Evolutionary conservation across 2,797 vertebrate species (phyloP).

Genomic region (Pipistrellus pipistrellus): DNA sequence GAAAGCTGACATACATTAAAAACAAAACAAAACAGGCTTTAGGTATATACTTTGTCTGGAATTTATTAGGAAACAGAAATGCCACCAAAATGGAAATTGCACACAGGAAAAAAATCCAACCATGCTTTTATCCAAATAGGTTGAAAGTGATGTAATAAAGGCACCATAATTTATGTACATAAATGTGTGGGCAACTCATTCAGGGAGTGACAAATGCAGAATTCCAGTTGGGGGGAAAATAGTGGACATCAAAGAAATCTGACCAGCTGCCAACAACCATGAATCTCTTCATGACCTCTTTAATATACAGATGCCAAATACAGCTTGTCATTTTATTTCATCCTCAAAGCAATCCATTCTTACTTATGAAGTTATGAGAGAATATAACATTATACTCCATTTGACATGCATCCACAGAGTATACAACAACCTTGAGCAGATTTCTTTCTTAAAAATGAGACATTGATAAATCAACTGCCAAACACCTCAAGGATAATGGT

Average conservation of each 20-base stretch:
- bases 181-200: conserved; percentile 80
- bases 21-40: conserved; percentile 79
- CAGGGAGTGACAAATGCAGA: conserved; percentile 83
- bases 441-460: conserved; percentile 69
- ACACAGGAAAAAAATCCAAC: conserved; percentile 77
- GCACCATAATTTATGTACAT: conserved; percentile 86
- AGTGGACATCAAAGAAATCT: conserved; percentile 86
- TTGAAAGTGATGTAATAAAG: conserved; percentile 87
- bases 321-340: conserved; percentile 79
- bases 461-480: conserved; percentile 70
- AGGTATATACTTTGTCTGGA: conserved; percentile 85
- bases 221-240: conserved; percentile 84
- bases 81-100: conserved; percentile 89
- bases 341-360: conserved; percentile 83
- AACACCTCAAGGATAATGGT: conserved; percentile 38
- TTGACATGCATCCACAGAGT: conserved; percentile 26
- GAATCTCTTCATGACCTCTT: conserved; percentile 82
- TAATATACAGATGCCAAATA: conserved; percentile 84
- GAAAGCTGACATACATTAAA: conserved; percentile 65
- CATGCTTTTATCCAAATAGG: conserved; percentile 84
- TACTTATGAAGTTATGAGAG: conserved; percentile 82
- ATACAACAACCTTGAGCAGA: conserved; percentile 73
- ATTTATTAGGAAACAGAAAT: conserved; percentile 88
- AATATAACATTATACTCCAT: conserved; percentile 77
- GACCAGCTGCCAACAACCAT: conserved; percentile 84